Conservation (phyloP, 1,140 invertebrate species). For the Hesperophylax magnus region DNA sequence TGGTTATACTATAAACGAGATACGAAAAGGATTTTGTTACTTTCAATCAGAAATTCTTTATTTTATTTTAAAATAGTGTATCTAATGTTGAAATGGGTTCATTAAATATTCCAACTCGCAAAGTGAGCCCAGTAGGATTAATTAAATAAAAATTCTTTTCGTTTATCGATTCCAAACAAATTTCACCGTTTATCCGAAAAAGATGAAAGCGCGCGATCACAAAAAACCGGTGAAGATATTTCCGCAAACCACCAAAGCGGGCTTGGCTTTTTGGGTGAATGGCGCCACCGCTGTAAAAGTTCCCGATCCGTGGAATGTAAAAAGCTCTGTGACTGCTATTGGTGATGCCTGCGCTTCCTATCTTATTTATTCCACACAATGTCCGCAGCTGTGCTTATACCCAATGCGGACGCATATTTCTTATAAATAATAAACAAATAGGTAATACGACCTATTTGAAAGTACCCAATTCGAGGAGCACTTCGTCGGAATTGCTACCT, state of each 20-base stretch:
- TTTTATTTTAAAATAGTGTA: too few species aligned
- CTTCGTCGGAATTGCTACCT: constrained; percentile 16
- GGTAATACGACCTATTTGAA: constrained; percentile 17
- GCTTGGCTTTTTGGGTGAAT: constrained; percentile 7
- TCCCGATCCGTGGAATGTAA: neutral
- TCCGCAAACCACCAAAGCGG: too few species aligned
- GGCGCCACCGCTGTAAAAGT: neutral
- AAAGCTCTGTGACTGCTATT: constrained; percentile 17
- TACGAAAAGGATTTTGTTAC: too few species aligned
- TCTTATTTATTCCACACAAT: constrained; percentile 29
- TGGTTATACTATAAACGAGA: too few species aligned
- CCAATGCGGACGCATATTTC: constrained; percentile 2
- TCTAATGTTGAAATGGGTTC: too few species aligned
- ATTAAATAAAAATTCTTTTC: too few species aligned
- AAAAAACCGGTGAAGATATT: too few species aligned
- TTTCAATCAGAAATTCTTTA: too few species aligned
- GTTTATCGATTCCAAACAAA: too few species aligned
- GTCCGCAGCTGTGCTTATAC: constrained; percentile 19
- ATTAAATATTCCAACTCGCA: too few species aligned
- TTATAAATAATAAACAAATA: constrained; percentile 24
- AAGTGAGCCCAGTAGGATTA: too few species aligned
- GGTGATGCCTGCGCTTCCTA: constrained; percentile 6
- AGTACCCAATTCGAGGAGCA: neutral
- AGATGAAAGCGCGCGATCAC: too few species aligned
- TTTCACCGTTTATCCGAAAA: neutral